Percentiles rank a stretch among this genome's conserved stretches.
These are phyloP conservation scores for Synodontis membranacea DNA, from an alignment of 2,113 vertebrate species.

Conservation along the genomic window DNA sequence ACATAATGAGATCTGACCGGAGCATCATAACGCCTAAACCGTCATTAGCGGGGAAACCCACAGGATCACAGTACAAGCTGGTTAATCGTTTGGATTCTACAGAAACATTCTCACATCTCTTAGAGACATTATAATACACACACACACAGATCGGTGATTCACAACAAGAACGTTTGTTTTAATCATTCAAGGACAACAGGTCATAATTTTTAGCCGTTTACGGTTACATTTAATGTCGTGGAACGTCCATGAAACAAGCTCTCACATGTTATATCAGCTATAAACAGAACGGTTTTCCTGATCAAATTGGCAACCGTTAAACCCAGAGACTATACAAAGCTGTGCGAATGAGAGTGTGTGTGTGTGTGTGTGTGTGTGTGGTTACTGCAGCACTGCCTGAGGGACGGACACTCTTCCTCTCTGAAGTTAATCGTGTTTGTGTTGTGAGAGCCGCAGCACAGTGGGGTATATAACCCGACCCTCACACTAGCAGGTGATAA, in stretches of 20 bases:
- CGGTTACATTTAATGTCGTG: background rate
- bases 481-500: background rate
- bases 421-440: conserved; percentile 50
- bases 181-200: background rate
- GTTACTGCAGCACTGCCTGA: background rate
- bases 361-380: background rate
- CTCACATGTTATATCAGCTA: background rate
- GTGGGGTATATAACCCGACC: background rate
- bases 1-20: background rate
- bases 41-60: background rate
- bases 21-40: background rate
- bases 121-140: background rate
- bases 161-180: background rate
- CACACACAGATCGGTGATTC: background rate
- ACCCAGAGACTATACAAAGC: background rate
- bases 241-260: background rate
- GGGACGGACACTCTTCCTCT: background rate
- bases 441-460: conserved; percentile 35
- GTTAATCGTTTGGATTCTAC: background rate
- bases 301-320: background rate
- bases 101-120: background rate
- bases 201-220: background rate
- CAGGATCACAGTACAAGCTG: background rate
- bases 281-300: background rate
- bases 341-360: background rate